These are phyloP conservation scores for Parapristionchus giblindavisi DNA, from an alignment of 2,888 invertebrate species.

Conservation along the genomic window DNA sequence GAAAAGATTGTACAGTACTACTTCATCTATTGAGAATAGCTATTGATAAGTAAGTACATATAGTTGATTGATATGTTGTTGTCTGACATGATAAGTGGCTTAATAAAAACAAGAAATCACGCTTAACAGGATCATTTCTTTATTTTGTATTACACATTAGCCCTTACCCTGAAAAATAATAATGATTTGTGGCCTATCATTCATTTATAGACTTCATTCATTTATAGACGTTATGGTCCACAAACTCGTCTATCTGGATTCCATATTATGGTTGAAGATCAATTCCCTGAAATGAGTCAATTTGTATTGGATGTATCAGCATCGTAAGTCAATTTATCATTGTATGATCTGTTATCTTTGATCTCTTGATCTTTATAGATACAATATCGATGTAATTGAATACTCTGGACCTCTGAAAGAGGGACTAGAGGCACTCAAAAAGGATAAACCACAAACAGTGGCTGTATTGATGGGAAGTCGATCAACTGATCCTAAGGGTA, in stretches of 20 bases:
- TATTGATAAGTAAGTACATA: slow-evolving; percentile 55
- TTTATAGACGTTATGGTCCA: no score
- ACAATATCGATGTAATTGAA: slow-evolving; percentile 80
- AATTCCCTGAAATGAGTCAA: slow-evolving; percentile 84
- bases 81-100: no score
- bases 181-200: no score
- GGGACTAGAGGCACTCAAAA: slow-evolving; percentile 78
- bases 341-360: not conserved
- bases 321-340: slow-evolving; percentile 36
- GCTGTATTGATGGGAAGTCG: slow-evolving; percentile 92
- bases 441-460: slow-evolving; percentile 76
- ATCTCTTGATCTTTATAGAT: slow-evolving; percentile 72
- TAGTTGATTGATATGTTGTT: not conserved
- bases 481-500: slow-evolving; percentile 79
- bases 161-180: no score
- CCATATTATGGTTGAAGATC: slow-evolving; percentile 82
- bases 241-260: slow-evolving; percentile 75
- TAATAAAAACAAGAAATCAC: slow-evolving; percentile 5
- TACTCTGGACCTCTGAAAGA: slow-evolving; percentile 80
- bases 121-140: no score
- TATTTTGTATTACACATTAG: not conserved
- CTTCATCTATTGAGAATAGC: slow-evolving; percentile 76
- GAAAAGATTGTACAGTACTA: slow-evolving; percentile 95
- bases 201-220: no score
- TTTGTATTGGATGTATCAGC: slow-evolving; percentile 78